Conservation (phyloP, 1,140 invertebrate genomes). For the Macrostomum lignano region DNA sequence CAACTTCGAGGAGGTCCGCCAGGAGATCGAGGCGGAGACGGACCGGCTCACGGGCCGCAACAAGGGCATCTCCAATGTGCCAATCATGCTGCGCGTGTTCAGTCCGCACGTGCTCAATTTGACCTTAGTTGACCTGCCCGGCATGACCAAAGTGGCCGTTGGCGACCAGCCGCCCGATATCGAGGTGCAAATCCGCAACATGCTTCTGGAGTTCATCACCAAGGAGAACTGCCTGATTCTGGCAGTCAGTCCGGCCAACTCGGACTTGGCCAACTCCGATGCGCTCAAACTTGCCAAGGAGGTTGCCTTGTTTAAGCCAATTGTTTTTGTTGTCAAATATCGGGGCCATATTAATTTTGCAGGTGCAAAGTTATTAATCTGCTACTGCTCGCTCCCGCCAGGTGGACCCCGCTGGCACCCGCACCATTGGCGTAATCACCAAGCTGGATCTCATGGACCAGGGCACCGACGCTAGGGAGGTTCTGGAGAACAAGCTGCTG, state of each 20-base stretch:
- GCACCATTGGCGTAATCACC: constrained; percentile 95
- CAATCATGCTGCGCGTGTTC: constrained; percentile 89
- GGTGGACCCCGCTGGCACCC: constrained; percentile 42
- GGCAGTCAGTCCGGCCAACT: constrained; percentile 21
- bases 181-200: constrained; percentile 8
- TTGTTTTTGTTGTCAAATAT: too few species aligned
- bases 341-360: too few species aligned
- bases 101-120: constrained; percentile 43
- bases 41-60: constrained; percentile 79
- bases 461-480: constrained; percentile 86
- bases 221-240: constrained; percentile 16
- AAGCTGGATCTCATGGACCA: constrained; percentile 99
- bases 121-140: constrained; percentile 10
- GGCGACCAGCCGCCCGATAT: constrained; percentile 10
- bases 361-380: too few species aligned
- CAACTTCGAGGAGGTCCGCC: constrained; percentile 76
- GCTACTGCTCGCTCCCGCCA: too few species aligned
- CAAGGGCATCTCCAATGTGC: constrained; percentile 89
- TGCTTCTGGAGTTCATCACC: constrained; percentile 14
- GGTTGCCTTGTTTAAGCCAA: too few species aligned
- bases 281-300: constrained; percentile 20
- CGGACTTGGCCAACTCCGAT: constrained; percentile 23
- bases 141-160: constrained; percentile 10
- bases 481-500: constrained; percentile 81
- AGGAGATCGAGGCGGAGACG: constrained; percentile 88